Evolutionary conservation across 2,888 invertebrate genomes (phyloP), one percentile per base, ranked within the genome.

Genomic region (Caenorhabditis auriculariae): DNA sequence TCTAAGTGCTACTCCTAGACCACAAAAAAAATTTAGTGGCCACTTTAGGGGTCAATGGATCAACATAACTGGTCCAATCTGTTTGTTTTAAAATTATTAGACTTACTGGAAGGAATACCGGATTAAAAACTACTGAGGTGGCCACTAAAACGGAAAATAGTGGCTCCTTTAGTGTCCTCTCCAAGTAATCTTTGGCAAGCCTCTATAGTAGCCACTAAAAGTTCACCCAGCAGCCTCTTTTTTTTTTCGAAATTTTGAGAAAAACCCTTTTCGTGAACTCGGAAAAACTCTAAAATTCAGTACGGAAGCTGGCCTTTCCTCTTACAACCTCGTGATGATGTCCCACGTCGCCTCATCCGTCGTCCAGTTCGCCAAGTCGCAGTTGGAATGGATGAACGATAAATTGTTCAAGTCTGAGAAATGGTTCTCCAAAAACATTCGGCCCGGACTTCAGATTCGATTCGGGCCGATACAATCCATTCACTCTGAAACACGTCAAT

Each of bases 321-420:
- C 93, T 0, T 98, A 96, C 83, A 93, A 93, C 0, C 84, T 98
- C 47, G 91, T 93, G 0, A 85, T 98, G 53, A 85, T 98, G 1
- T 96, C 91, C 75, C 94, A 96, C 82, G 94, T 98, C 59, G 92
- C 93, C 82, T 96, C 94, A 80, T 96, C 96, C 82, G 96, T 96
- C 0, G 91, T 96, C 2, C 96, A 96, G 83, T 96, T 96, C 84
- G 96, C 98, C 1, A 98, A 96, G 83, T 72, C 68, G 21, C 75
- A 77, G 44, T 93, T 98, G 71, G 98, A 98, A 84, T 98, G 96
- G 98, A 98, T 99, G 98, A 93, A 93, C 81, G 96, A 98, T 81
- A 96, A 95, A 81, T 85, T 99, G 39, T 93, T 95, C 86, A 88
- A 92, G 60, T 76, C 51, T 24, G 63, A 9, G n/a, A 45, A 15